Evolutionary conservation across 2,113 vertebrate genomes (phyloP), one percentile per base, ranked within the genome.

Genomic region (Sprattus sprattus): DNA sequence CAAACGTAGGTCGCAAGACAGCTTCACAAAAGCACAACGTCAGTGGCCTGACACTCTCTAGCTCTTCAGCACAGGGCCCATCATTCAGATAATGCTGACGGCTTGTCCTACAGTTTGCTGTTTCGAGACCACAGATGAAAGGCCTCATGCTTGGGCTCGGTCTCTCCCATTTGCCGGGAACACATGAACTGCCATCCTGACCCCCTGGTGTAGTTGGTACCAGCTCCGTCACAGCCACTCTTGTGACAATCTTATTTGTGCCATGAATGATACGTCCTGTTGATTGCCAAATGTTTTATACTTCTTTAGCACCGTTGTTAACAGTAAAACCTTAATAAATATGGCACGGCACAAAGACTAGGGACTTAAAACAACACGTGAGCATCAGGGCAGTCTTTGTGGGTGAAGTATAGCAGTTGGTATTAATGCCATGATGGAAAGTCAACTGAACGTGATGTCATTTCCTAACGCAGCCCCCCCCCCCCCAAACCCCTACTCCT

Each of bases 281-380:
- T 92, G 91, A 92, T 94, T 93, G 93, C 93, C 93, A 95, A 95
- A 95, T 93, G 90, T 93, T 95, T 93, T 94, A 11, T 91, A 92
- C 87, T 91, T 89, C 90, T 86, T 92, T 89, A 89, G 88, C 93
- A 22, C 54, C 54, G 5, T 60, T 20, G 18, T 20, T 60, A 6
- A 60, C 28, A 78, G 28, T 78, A 16, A 78, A 78, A 78, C 32
- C 71, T 39, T 78, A 28, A 78, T 4, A 78, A 78, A 78, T 39
- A 78, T 78, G 71, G 25, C 71, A 78, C 15, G 32, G 71, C 32
- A 78, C 71, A 32, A 28, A 78, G 25, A 78, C 71, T 78, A 67
- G 64, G 64, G 64, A 67, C 28, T 78, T 78, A 44, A 78, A 16
- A 39, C 11, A 39, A 39, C 3, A 32, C 8, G 39, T 1, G 6